Conservation (phyloP, 2,797 vertebrate genomes). For the Lophotriccus pileatus region DNA sequence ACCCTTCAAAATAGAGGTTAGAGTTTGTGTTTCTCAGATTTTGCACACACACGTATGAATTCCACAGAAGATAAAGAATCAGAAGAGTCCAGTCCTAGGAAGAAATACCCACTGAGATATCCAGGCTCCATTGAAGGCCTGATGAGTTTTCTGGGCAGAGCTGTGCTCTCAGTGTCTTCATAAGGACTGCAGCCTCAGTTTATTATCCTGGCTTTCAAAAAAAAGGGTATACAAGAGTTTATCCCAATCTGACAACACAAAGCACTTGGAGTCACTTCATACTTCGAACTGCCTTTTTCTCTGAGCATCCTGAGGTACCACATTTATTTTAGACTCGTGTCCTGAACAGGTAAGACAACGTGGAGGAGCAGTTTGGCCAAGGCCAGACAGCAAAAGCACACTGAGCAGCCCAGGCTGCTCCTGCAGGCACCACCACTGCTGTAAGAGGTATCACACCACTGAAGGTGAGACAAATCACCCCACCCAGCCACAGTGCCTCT, state of each 20-base stretch:
- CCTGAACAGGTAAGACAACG: not conserved
- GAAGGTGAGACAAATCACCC: not conserved
- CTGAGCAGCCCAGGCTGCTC: not conserved
- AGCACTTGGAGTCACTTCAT: not conserved
- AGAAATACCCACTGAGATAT: not conserved
- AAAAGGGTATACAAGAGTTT: not conserved
- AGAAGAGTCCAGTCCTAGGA: not conserved
- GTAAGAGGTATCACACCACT: accelerated
- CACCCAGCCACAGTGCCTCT: not conserved
- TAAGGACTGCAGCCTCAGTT: not conserved
- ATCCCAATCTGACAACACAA: not conserved
- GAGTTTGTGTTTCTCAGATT: not conserved
- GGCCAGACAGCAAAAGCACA: not conserved
- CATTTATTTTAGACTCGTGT: not conserved
- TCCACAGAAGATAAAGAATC: not conserved
- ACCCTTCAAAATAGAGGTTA: not conserved
- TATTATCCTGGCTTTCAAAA: not conserved
- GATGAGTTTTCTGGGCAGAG: not conserved
- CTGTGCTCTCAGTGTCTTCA: not conserved
- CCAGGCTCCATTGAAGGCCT: not conserved
- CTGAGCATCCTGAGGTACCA: not conserved
- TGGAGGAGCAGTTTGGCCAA: not conserved
- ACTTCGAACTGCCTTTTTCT: not conserved
- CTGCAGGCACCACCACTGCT: not conserved
- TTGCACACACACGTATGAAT: not conserved